Base-by-base conservation (phyloP, 2,797 vertebrate genomes). In the Lateolabrax maculatus region DNA sequence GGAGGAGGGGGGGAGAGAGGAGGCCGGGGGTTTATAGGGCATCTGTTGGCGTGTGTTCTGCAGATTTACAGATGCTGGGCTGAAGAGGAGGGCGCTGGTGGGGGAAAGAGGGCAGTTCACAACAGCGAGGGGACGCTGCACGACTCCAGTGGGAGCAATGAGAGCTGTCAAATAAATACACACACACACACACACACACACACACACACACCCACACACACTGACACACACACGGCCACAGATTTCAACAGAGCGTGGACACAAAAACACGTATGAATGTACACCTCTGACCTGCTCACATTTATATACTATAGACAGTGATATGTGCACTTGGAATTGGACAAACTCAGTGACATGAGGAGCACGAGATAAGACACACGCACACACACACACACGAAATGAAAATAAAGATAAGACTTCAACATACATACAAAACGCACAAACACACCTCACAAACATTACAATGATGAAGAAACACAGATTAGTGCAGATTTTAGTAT, bases 61-160 rank as follows among this genome's bases (percentile, higher is more conserved):
- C 58, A 88, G 93, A 94, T 95, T 94, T 95, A 95, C 89, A 88
- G 91, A 89, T 75, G 79, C 65, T 53, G 39, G 52, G 75, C 41
- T 39, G 77, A 77, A 84, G 73, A 85, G 77, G 71, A 78, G 77
- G 79, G 55, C 3, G 19, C 51, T 62, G 60, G 48, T 49, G 29
- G 55, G 27, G 49, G 36, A 71, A 65, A 71, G 57, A 55, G 74
- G 71, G 71, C 71, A 60, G 53, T 11, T 27, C 84, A 72, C 58
- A 75, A 60, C 62, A 74, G 85, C 79, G 75, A 75, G 66, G 69
- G 79, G 63, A 87, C 56, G 13, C 56, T 48, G 66, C 43, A 84
- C 43, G 85, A 81, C 79, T 91, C 91, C 81, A 43, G 25, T 55
- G 84, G 79, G 92, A 93, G 84, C 81, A 49, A 78, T 87, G 79